These are phyloP conservation scores for Corbicula japonica DNA, from an alignment of 2,888 invertebrate genomes.

Conservation along the genomic window DNA sequence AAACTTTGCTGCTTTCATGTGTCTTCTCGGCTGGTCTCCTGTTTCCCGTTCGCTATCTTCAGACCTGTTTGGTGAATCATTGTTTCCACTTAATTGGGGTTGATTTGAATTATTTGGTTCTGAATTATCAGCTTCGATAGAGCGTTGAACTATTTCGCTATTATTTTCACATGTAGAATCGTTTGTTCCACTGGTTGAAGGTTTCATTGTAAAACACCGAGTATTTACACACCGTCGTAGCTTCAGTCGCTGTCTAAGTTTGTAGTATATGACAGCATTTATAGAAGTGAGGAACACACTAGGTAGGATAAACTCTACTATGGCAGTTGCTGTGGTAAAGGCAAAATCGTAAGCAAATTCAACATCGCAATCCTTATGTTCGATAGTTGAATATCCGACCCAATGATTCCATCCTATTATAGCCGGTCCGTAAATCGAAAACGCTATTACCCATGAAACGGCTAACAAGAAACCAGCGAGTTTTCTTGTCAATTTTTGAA, in stretches of 20 bases:
- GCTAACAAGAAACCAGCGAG: conserved; percentile 54
- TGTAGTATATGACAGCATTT: conserved; percentile 67
- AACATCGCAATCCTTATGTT: conserved; percentile 70
- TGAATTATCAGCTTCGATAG: no score
- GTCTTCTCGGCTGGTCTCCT: not conserved
- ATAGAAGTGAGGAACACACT: conserved; percentile 60
- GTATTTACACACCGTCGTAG: no score
- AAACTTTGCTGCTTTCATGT: conserved; percentile 68
- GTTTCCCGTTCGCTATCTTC: not conserved
- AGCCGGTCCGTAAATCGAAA: conserved; percentile 69
- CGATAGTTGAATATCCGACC: conserved; percentile 63
- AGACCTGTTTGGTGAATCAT: not conserved
- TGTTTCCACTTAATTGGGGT: no score
- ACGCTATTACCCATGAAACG: conserved; percentile 69
- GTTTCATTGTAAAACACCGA: no score
- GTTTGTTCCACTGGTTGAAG: not conserved
- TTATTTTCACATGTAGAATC: not conserved
- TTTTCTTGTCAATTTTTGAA: conserved; percentile 56
- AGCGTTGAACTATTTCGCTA: no score
- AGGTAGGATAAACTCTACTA: conserved; percentile 73
- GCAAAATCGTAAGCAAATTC: conserved; percentile 66
- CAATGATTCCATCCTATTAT: conserved; percentile 74
- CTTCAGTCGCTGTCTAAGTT: conserved; percentile 68
- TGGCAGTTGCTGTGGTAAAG: conserved; percentile 66
- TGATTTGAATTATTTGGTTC: no score